Evolutionary conservation across 2,113 vertebrate species (phyloP).

Genomic region (Phylloscopus trochiloides): DNA sequence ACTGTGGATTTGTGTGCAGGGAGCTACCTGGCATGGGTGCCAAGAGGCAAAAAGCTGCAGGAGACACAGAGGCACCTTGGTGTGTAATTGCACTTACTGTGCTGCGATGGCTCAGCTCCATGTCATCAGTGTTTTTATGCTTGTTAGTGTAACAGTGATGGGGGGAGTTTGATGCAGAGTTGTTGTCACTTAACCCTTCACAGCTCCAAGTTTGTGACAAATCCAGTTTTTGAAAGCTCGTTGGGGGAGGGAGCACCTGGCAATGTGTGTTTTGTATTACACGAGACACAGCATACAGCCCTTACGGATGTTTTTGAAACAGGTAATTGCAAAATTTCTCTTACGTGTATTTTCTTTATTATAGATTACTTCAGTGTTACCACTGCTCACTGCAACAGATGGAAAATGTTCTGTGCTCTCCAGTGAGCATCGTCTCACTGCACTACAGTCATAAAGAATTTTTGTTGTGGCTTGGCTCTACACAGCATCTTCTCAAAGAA

Average conservation of each 20-base stretch:
- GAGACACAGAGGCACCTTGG: background rate
- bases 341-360: background rate
- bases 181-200: background rate
- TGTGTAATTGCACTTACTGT: rapidly evolving
- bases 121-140: rapidly evolving
- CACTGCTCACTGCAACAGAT: background rate
- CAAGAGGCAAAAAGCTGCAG: background rate
- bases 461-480: background rate
- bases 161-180: background rate
- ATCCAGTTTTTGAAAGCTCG: rapidly evolving
- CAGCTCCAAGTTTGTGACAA: background rate
- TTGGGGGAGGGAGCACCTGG: background rate
- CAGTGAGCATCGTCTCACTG: background rate
- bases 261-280: rapidly evolving
- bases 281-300: rapidly evolving
- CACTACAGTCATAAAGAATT: background rate
- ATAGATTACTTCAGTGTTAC: background rate
- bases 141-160: background rate
- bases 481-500: background rate
- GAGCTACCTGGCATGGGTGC: rapidly evolving
- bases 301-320: rapidly evolving
- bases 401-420: background rate
- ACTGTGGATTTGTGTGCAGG: rapidly evolving
- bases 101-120: rapidly evolving
- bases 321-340: background rate